Conservation (phyloP, 2,797 vertebrate species). For the Spondyliosoma cantharus region DNA sequence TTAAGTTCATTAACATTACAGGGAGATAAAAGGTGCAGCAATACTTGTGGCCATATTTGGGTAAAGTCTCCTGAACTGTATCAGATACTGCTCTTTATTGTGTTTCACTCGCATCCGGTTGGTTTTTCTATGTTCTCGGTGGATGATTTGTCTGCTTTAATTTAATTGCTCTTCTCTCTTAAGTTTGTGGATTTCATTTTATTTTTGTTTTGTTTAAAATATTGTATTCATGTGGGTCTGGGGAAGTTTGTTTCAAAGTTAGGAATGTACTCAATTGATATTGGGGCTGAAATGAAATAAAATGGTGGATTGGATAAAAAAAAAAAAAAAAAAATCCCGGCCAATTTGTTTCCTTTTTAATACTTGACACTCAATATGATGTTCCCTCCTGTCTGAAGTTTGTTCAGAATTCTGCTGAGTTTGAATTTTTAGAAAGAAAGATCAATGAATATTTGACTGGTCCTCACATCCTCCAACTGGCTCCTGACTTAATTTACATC, state of each 20-base stretch:
- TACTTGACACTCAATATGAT: background rate
- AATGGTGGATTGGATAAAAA: constrained; percentile 76
- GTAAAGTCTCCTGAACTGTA: constrained; percentile 40
- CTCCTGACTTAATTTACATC: background rate
- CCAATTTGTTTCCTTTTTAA: background rate
- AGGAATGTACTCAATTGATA: constrained; percentile 76
- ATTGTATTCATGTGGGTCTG: constrained; percentile 66
- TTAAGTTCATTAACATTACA: constrained; percentile 34
- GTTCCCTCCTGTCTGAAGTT: background rate
- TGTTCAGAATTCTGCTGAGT: background rate
- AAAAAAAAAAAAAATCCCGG: constrained; percentile 39
- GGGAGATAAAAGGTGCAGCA: constrained; percentile 53
- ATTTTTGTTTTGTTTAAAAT: constrained; percentile 63
- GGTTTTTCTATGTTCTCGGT: constrained; percentile 23
- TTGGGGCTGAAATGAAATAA: constrained; percentile 76
- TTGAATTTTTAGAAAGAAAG: background rate
- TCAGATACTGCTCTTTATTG: constrained; percentile 24
- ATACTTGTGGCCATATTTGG: constrained; percentile 59
- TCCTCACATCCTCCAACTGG: background rate
- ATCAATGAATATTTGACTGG: background rate
- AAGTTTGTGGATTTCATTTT: constrained; percentile 34
- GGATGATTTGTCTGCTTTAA: constrained; percentile 56
- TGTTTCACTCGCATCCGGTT: constrained; percentile 48
- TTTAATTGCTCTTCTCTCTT: constrained; percentile 51
- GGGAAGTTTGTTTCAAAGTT: constrained; percentile 59